These are phyloP conservation scores for Drosophila flavopinicola DNA, from an alignment of 2,888 invertebrate genomes.

Conservation along the genomic window DNA sequence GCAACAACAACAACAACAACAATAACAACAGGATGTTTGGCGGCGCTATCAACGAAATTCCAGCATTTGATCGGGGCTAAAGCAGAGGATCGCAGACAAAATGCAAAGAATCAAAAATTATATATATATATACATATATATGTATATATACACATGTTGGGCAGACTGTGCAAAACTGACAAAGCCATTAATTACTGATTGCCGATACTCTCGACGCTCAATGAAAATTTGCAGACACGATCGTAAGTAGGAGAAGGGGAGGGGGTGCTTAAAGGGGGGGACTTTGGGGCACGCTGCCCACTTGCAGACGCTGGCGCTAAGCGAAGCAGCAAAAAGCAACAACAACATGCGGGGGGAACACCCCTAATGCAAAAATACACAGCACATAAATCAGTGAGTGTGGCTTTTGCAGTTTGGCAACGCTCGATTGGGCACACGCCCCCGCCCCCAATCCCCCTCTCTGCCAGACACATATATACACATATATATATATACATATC, in stretches of 20 bases:
- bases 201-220: conserved; percentile 68
- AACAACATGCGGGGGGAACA: conserved; percentile 12
- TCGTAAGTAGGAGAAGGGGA: neutral
- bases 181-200: conserved; percentile 79
- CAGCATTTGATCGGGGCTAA: conserved; percentile 68
- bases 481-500: conserved; percentile 1
- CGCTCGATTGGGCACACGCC: neutral
- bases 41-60: conserved; percentile 79
- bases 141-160: conserved; percentile 40
- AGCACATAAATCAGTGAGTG: conserved; percentile 42
- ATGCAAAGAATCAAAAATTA: conserved; percentile 72
- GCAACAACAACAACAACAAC: conserved; percentile 29
- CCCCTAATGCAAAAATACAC: conserved; percentile 7
- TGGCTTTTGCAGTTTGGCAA: neutral
- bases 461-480: neutral
- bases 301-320: conserved; percentile 73
- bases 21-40: conserved; percentile 74
- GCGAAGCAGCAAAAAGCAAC: conserved; percentile 68
- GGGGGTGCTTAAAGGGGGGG: neutral
- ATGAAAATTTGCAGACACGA: conserved; percentile 59
- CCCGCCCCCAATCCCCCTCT: neutral
- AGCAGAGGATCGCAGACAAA: conserved; percentile 68
- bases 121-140: conserved; percentile 35
- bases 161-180: conserved; percentile 43
- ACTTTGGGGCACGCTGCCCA: too few species aligned